Evolutionary conservation across 2,113 vertebrate genomes (phyloP).

Genomic region (Irena cyanogastra): DNA sequence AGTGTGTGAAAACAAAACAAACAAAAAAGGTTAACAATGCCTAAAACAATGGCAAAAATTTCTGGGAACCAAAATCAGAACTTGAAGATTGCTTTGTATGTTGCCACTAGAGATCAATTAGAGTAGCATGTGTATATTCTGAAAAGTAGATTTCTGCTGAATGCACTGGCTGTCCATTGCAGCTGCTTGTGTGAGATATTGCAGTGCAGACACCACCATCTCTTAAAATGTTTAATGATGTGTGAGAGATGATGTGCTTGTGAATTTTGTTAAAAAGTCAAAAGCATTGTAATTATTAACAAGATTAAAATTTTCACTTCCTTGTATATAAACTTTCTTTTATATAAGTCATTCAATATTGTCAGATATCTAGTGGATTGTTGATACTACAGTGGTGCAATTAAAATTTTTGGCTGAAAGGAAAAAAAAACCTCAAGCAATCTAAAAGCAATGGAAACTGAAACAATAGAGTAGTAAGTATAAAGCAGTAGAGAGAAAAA

Average conservation of each 20-base stretch:
- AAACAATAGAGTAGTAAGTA: background rate
- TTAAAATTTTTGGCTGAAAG: background rate
- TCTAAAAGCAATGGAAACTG: background rate
- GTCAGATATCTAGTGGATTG: background rate
- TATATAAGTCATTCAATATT: background rate
- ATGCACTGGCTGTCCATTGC: background rate
- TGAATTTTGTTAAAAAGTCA: background rate
- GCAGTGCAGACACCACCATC: background rate
- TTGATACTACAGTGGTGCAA: background rate
- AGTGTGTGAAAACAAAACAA: background rate
- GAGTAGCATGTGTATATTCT: background rate
- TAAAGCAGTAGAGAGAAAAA: background rate
- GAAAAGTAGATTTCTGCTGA: background rate
- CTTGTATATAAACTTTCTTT: background rate
- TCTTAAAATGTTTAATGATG: background rate
- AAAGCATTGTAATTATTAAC: background rate
- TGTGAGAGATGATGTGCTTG: background rate
- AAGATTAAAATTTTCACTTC: background rate
- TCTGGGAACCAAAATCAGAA: background rate
- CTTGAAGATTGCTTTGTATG: background rate
- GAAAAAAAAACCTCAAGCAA: background rate
- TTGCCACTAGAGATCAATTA: background rate
- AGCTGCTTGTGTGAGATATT: background rate
- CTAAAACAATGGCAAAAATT: background rate
- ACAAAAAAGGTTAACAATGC: background rate